Evolutionary conservation across 37 sponge, comb jelly and placozoan species (phyloP), one percentile per base, ranked within the genome.

Genomic region (Mnemiopsis leidyi): DNA sequence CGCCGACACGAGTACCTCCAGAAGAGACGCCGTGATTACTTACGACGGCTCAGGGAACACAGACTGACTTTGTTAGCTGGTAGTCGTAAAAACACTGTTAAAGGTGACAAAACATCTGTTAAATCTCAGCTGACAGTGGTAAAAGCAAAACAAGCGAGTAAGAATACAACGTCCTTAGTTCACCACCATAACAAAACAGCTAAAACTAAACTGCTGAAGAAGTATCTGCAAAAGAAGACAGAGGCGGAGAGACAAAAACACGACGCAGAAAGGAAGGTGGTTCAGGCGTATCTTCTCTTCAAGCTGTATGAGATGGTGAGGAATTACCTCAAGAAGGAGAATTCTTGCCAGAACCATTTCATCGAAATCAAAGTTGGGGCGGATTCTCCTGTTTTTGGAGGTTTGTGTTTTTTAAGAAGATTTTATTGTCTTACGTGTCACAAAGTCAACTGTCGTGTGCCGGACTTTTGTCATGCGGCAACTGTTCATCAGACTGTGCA

Each of bases 321-420:
- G 30, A 18, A 25, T 3, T 28, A 29, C 5, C 30, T 28, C 5
- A 28, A n/a, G 3, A n/a, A 25, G 3, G 30, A 71, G 3, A 13
- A 71, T 18, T n/a, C 25, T 18, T 71, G 75, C 30, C 30, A 71
- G 75, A 28, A 71, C 5, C 75, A 71, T 25, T 71, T 29, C 20
- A 25, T 71, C 3, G 30, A 71, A 5, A 18, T 71, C 5, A n/a
- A 71, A 29, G 75, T 71, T n/a, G 75, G 30, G 25, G n/a, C 75
- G 3, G 75, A 29, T n/a, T 71, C 75, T 29, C 75, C 75, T 5
- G 75, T 25, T 28, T 71, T 71, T 71, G 75, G 75, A 71, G 75
- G 75, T 71, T 3, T 23, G 61, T 5, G 9, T 48, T 48, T 48
- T 48, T 48, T n/a, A n/a, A n/a, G n/a, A n/a, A n/a, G n/a, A n/a